Evolutionary conservation across 2,888 invertebrate genomes (phyloP).

Genomic region (Cephus pygmeus): DNA sequence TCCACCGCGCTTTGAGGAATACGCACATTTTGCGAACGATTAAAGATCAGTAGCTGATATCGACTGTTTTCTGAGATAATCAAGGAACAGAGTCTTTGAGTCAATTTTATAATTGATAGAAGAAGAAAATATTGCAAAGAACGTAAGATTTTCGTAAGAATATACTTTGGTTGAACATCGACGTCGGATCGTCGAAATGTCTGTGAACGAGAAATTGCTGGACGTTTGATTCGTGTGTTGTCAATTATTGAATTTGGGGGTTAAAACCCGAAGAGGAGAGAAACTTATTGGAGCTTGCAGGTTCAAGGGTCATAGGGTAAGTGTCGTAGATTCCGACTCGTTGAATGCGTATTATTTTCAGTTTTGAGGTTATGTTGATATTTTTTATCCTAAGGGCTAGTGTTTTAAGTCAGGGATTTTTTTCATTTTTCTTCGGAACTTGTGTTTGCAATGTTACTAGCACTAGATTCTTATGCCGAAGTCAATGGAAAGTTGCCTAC

Average conservation of each 20-base stretch:
- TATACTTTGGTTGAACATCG: not conserved
- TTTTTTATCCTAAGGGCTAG: not conserved
- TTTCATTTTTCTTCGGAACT: not conserved
- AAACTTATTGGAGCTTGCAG: not conserved
- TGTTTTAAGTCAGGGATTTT: not conserved
- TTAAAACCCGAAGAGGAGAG: not conserved
- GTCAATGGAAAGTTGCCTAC: not conserved
- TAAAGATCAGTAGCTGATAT: not conserved
- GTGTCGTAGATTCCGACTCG: not conserved
- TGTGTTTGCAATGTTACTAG: not conserved
- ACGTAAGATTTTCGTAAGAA: not conserved
- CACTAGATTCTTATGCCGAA: not conserved
- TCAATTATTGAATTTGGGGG: not conserved
- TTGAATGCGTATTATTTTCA: not conserved
- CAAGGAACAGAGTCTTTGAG: not conserved
- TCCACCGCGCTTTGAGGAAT: constrained; percentile 50
- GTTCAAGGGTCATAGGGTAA: not conserved
- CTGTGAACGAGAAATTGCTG: constrained; percentile 9
- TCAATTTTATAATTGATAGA: not conserved
- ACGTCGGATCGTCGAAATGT: constrained; percentile 2
- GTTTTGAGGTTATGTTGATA: not conserved
- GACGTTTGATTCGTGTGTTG: not conserved
- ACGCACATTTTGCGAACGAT: constrained; percentile 44
- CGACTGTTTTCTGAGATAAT: not conserved
- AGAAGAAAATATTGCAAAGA: not conserved